Conservation (phyloP, 2,888 invertebrate genomes). For the Heterodera filipjevi region DNA sequence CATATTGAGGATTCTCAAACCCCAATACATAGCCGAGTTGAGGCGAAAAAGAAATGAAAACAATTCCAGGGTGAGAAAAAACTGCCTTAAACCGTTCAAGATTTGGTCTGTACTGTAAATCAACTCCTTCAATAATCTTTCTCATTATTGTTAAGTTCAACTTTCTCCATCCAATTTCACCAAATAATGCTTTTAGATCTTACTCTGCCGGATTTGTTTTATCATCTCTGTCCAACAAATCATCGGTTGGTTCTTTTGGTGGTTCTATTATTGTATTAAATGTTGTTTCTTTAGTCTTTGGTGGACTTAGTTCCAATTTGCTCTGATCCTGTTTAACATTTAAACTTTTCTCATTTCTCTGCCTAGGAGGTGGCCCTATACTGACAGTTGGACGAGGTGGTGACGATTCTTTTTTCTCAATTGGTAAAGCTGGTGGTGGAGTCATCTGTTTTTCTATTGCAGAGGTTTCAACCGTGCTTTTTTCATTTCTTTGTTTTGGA, state of each 20-base stretch:
- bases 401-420: not conserved
- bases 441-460: too few relatives aligned
- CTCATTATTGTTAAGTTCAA: not conserved
- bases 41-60: constrained; percentile 8
- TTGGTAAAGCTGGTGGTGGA: not conserved
- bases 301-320: not conserved
- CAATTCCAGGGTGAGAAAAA: not conserved
- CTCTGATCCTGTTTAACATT: not conserved
- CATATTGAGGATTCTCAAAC: constrained; percentile 14
- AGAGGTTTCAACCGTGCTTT: not conserved
- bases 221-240: not conserved
- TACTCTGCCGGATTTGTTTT: not conserved
- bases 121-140: not conserved
- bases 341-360: not conserved
- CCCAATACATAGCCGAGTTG: constrained; percentile 23
- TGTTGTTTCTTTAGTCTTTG: not conserved
- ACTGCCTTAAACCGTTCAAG: constrained; percentile 15
- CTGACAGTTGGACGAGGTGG: not conserved
- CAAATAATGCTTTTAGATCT: not conserved
- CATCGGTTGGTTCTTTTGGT: not conserved
- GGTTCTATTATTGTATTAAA: not conserved
- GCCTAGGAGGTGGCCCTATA: not conserved
- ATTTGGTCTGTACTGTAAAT: not conserved
- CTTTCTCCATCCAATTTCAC: not conserved
- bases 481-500: not conserved